phyloP scores from a whole-genome alignment of 2,888 invertebrate genomes.

The Tipula unca region DNA sequence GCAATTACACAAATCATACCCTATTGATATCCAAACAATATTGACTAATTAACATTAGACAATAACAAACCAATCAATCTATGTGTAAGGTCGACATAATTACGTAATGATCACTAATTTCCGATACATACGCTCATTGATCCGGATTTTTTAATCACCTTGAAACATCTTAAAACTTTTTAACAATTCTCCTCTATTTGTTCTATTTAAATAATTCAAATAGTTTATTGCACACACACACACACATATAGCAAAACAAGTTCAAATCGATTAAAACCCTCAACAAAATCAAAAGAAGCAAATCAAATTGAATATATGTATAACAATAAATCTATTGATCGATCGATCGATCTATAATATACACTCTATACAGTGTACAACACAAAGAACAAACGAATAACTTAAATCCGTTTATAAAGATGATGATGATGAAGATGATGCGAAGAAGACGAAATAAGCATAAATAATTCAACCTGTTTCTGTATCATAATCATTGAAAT shows the following conservation, averaged over 20 bases:
- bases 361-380: neutral
- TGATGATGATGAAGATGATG: neutral
- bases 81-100: neutral
- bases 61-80: neutral
- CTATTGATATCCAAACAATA: neutral
- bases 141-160: neutral
- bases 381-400: neutral
- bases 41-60: neutral
- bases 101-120: neutral
- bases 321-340: neutral
- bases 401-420: neutral
- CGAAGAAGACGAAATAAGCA: neutral
- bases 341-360: too few species aligned
- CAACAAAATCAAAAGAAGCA: neutral
- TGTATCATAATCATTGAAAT: neutral
- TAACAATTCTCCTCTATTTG: neutral
- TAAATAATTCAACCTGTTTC: slow-evolving; percentile 14
- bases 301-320: neutral
- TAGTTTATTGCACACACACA: neutral
- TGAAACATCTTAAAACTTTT: neutral
- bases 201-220: neutral
- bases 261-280: neutral
- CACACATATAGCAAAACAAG: neutral
- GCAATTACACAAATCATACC: neutral
- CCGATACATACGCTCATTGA: neutral